Percentiles rank a stretch among this genome's conserved stretches.
Conservation (phyloP, 2,113 vertebrate species). For the Tetrax tetrax region DNA sequence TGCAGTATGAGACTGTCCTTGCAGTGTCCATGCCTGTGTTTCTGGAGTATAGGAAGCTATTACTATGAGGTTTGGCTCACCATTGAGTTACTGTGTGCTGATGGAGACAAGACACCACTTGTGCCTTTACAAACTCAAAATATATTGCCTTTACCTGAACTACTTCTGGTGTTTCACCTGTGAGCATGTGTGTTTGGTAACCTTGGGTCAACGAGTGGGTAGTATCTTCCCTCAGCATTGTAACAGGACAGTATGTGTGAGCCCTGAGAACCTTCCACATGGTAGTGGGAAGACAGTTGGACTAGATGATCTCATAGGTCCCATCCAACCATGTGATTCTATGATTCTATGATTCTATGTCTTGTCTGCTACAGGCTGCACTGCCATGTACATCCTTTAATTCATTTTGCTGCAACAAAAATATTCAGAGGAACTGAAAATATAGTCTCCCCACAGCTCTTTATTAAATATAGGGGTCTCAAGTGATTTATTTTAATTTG, state of each 20-base stretch:
- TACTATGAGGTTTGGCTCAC: neutral
- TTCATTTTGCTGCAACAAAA: slow-evolving; percentile 1
- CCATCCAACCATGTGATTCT: too few relatives aligned
- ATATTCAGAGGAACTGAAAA: neutral
- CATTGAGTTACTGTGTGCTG: neutral
- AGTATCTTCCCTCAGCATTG: neutral
- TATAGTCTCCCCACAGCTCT: neutral
- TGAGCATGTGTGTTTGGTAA: neutral
- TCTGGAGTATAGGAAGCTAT: neutral
- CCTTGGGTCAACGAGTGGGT: neutral
- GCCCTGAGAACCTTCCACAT: neutral
- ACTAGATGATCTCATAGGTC: too few relatives aligned
- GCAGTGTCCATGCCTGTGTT: neutral
- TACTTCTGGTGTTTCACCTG: neutral
- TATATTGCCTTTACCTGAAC: neutral
- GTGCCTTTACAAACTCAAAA: neutral
- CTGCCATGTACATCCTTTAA: neutral
- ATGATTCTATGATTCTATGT: too few relatives aligned
- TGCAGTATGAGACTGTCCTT: neutral
- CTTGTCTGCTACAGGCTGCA: neutral
- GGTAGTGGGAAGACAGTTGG: too few relatives aligned
- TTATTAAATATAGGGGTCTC: slow-evolving; percentile 4
- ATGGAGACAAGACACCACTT: neutral
- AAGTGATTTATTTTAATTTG: slow-evolving; percentile 1
- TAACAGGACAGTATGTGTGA: neutral